Evolutionary conservation across 2,113 vertebrate species (phyloP), one percentile per base, ranked within the genome.

Genomic region (Brachyhypopomus occidentalis): DNA sequence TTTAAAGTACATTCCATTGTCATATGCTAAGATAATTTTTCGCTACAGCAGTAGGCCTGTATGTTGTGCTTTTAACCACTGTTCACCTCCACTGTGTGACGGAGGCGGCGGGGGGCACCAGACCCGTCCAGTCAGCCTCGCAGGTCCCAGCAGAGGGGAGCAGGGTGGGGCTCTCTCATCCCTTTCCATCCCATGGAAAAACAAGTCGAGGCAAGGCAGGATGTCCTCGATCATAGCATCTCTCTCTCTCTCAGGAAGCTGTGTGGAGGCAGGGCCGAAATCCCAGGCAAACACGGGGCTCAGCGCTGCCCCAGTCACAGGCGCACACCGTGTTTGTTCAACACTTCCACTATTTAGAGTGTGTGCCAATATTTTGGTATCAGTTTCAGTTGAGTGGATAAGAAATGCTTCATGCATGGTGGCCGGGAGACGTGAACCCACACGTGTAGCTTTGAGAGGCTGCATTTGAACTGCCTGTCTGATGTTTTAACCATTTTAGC

Each of bases 101-200:
- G 45, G 45, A 41, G 41, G 5, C 5, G 41, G 5, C 41, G 5
- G 41, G 41, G 41, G 5, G 41, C 41, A 41, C 12, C 12, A 14
- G 45, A 52, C 12, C 7, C 45, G 14, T 52, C 12, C 2, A 14
- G 5, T 52, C 45, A 14, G 9, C 45, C 2, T 12, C 45, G 1
- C 45, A 52, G 45, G 45, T 52, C 7, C 45, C 9, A 22, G 41
- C 17, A 78, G 76, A 64, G 0, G 73, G 34, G 4, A n/a, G 20
- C 11, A 38, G 55, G 55, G 55, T 30, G 30, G 5, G 25, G 41
- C 5, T 45, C 9, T 45, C 41, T 45, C 30, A 76, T 64, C 72
- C 85, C 72, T 72, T 84, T 80, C 60, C 60, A 77, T 77, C 34
- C 56, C 73, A 4, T 23, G 56, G 36, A 34, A 63, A 76, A 76